Evolutionary conservation across 2,888 invertebrate genomes (phyloP).

Genomic region (Griposia aprilina): DNA sequence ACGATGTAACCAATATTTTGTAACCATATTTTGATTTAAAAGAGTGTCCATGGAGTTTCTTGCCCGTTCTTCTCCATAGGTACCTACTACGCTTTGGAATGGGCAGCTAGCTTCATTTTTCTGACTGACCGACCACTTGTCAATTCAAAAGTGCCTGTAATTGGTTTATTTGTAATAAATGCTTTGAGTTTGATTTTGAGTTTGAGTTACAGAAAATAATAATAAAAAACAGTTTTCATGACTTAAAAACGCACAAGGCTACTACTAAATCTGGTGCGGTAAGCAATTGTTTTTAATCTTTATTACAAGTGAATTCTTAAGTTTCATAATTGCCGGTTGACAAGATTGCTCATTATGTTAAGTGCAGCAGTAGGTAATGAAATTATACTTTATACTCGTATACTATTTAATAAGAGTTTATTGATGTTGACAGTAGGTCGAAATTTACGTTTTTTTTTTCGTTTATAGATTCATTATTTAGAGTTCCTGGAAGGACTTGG

Average conservation of each 20-base stretch:
- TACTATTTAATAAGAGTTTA: not conserved
- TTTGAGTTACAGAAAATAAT: not conserved
- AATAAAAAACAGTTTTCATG: not conserved
- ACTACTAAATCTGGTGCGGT: not conserved
- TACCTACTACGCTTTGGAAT: too few relatives aligned
- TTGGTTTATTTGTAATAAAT: too few relatives aligned
- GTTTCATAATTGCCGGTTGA: slow-evolving; percentile 3
- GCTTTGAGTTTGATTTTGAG: too few relatives aligned
- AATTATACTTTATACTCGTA: slow-evolving; percentile 7
- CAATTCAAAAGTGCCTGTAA: too few relatives aligned
- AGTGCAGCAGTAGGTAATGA: slow-evolving; percentile 17
- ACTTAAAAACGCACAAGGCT: not conserved
- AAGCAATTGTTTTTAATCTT: slow-evolving; percentile 10
- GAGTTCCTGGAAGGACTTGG: not conserved
- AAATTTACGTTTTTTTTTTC: not conserved
- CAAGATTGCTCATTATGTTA: not conserved
- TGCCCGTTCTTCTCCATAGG: too few relatives aligned
- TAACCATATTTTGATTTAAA: too few relatives aligned
- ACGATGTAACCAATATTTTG: too few relatives aligned
- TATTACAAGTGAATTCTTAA: slow-evolving; percentile 4
- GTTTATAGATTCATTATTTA: not conserved
- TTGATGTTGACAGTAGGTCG: not conserved
- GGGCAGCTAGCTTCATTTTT: too few relatives aligned
- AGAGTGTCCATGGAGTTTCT: too few relatives aligned
- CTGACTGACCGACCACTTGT: too few relatives aligned